Base-by-base conservation (phyloP, 2,113 vertebrate species). In the Solea solea region DNA sequence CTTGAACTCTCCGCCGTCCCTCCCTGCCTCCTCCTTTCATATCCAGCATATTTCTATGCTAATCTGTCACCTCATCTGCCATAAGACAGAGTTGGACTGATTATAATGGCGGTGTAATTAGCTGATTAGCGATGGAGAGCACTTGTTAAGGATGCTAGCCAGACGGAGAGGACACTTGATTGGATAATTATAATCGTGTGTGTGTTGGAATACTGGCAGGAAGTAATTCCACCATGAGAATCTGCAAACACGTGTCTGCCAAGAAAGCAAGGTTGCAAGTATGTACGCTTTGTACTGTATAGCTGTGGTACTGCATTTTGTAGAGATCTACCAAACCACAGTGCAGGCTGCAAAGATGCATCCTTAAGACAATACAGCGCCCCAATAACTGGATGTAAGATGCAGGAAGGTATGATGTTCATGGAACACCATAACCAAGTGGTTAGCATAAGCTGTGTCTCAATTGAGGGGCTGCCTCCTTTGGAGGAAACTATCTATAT, bases 61-160 rank as follows among this genome's bases (percentile, higher is more conserved):
- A 69, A 85, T 84, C 65, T 54, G 7, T 51, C 50, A 3, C 21
- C 75, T 80, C 75, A 53, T 81, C 76, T 60, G 60, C 64, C 69
- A 57, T 57, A 54, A 76, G 58, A 28, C 72, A 41, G 60, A 58
- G 74, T 44, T 12, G 42, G 50, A 34, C 70, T 87, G 78, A 87
- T 84, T 83, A 57, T 72, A 81, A 86, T 72, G 34, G 75, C 10
- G 69, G 25, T n/a, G 27, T 84, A 88, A 90, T 90, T 78, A 83
- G 79, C 78, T 86, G 80, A 90, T 85, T 85, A 83, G 58, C 2
- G 8, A 69, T 46, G 67, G 74, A 69, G 74, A 75, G 76, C 63
- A 72, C 72, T 84, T 12, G 71, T 78, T 68, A 64, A 85, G 81
- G 75, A 84, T 55, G 81, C 65, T 74, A 83, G 78, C 69, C 74